Conservation (phyloP, 2,113 vertebrate species). For the Chloropsis hardwickii region DNA sequence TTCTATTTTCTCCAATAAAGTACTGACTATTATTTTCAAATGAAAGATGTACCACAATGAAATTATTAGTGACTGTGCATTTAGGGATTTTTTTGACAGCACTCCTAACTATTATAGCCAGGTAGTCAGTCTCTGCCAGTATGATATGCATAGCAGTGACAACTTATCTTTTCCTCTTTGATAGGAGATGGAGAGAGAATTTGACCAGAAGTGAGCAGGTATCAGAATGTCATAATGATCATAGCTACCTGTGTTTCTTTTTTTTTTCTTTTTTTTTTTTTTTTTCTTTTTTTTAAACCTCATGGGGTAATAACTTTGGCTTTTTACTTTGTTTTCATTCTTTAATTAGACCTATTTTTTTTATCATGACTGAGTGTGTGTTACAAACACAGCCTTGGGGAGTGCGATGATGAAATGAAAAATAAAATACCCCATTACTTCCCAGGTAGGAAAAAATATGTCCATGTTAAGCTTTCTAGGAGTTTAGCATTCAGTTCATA, state of each 20-base stretch:
- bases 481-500: background rate
- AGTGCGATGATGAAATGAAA: background rate
- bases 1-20: slow-evolving; percentile 24
- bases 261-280: background rate
- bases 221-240: background rate
- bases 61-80: background rate
- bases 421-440: background rate
- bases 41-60: background rate
- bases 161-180: background rate
- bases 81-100: background rate
- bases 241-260: background rate
- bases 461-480: background rate
- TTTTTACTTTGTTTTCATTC: background rate
- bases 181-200: background rate
- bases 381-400: background rate
- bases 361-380: background rate
- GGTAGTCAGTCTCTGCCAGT: background rate
- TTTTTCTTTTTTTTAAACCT: background rate
- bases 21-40: background rate
- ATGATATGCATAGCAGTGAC: background rate
- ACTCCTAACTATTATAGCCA: background rate
- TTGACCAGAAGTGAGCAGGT: background rate
- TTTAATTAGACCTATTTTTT: background rate
- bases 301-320: background rate
- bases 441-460: background rate